phyloP scores from a whole-genome alignment of 2,797 vertebrate species.

The Sphenopsis melanotis region DNA sequence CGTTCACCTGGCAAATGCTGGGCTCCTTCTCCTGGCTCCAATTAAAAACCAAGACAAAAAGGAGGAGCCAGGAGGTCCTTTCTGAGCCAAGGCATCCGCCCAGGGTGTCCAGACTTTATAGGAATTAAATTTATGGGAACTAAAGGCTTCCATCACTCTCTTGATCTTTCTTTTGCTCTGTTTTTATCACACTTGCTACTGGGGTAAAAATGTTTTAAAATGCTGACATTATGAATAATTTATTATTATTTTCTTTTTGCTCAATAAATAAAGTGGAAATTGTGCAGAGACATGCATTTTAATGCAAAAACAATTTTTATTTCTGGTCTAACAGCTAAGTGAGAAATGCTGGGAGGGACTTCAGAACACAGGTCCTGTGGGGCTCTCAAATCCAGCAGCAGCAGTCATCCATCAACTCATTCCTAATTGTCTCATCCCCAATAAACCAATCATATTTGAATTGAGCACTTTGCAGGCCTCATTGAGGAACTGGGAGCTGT shows the following conservation, averaged over 20 bases:
- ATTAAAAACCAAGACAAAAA: constrained; percentile 22
- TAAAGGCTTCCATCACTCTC: not conserved
- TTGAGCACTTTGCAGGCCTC: not conserved
- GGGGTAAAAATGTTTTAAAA: not conserved
- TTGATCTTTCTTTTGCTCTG: not conserved
- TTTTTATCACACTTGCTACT: not conserved
- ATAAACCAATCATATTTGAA: not conserved
- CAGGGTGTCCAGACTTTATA: constrained; percentile 32
- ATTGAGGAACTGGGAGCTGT: not conserved
- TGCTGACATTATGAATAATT: not conserved
- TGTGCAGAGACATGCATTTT: not conserved
- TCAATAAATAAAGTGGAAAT: not conserved
- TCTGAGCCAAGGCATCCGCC: constrained; percentile 30
- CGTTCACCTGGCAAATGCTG: constrained; percentile 29
- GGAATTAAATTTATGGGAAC: constrained; percentile 9
- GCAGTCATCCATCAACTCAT: not conserved
- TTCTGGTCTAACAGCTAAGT: not conserved
- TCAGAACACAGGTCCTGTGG: not conserved
- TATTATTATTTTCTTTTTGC: not conserved
- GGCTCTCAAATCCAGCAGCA: not conserved
- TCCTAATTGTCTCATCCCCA: not conserved
- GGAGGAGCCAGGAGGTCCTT: constrained; percentile 33
- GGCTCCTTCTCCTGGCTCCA: constrained; percentile 47
- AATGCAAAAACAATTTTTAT: not conserved
- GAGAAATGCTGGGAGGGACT: not conserved